Percentiles rank a stretch among this genome's conserved stretches.
These are phyloP conservation scores for Sphaeramia orbicularis DNA, from an alignment of 2,797 vertebrate genomes.

Conservation along the genomic window DNA sequence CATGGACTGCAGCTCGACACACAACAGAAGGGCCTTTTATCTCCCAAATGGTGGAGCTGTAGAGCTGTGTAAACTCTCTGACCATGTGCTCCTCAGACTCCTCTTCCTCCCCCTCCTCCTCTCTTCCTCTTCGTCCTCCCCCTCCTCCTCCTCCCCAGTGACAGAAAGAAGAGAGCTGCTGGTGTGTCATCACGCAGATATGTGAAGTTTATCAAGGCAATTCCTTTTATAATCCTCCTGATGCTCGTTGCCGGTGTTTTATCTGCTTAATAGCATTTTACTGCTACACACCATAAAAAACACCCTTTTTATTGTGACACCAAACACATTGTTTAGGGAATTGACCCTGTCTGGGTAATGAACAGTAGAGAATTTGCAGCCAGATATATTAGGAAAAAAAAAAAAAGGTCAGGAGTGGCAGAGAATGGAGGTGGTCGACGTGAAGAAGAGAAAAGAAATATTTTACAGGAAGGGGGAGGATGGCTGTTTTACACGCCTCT, in stretches of 20 bases:
- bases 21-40: neutral
- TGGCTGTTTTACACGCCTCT: slow-evolving; percentile 20
- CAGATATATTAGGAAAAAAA: slow-evolving; percentile 51
- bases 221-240: slow-evolving; percentile 84
- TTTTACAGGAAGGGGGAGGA: slow-evolving; percentile 66
- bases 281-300: slow-evolving; percentile 79
- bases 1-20: neutral
- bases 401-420: slow-evolving; percentile 11
- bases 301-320: slow-evolving; percentile 82
- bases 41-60: slow-evolving; percentile 65
- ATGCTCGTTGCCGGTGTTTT: slow-evolving; percentile 82
- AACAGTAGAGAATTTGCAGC: slow-evolving; percentile 84
- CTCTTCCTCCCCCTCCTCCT: slow-evolving; percentile 23
- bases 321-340: slow-evolving; percentile 83
- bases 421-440: slow-evolving; percentile 53
- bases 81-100: slow-evolving; percentile 49
- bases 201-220: slow-evolving; percentile 86
- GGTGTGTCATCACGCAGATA: slow-evolving; percentile 74
- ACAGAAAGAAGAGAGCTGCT: slow-evolving; percentile 58
- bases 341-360: slow-evolving; percentile 83
- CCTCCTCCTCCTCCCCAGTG: slow-evolving; percentile 31
- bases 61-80: slow-evolving; percentile 30
- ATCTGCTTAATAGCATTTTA: slow-evolving; percentile 85
- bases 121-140: too few relatives aligned
- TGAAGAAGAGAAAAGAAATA: slow-evolving; percentile 74